Percentiles rank a stretch among this genome's conserved stretches.
Conservation (phyloP, 2,797 vertebrate species). For the Threskiornis aethiopicus region DNA sequence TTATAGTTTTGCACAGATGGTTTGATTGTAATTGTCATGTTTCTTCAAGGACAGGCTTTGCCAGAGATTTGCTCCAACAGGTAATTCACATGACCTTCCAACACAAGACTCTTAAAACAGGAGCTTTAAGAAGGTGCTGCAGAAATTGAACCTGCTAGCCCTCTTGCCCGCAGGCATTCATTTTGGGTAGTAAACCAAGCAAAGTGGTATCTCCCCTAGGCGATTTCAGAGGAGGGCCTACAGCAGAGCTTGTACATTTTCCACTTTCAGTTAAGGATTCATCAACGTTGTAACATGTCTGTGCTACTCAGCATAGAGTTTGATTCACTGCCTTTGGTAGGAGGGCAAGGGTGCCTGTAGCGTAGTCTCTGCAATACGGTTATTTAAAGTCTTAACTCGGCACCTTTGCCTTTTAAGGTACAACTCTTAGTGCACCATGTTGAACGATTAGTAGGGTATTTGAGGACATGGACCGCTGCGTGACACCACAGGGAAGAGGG, state of each 20-base stretch:
- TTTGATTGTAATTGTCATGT: background rate
- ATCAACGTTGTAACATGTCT: background rate
- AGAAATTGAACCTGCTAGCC: background rate
- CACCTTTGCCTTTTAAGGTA: background rate
- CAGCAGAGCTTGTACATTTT: background rate
- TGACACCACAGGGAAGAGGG: background rate
- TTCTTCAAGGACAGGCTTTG: conserved; percentile 36
- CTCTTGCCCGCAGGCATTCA: background rate
- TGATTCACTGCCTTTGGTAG: background rate
- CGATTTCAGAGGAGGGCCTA: background rate
- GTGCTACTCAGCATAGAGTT: background rate
- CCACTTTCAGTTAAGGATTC: background rate
- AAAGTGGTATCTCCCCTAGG: background rate
- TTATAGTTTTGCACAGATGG: conserved; percentile 40
- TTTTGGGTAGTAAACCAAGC: background rate
- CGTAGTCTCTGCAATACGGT: background rate
- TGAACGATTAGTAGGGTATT: background rate
- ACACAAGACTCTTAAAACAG: background rate
- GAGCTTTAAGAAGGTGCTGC: background rate
- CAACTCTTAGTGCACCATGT: background rate
- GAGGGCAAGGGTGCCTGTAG: background rate
- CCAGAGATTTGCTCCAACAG: background rate
- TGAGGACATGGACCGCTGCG: background rate
- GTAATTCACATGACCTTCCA: background rate
- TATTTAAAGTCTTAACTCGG: background rate